Evolutionary conservation across 2,888 invertebrate species (phyloP).

Genomic region (Priapulus caudatus): DNA sequence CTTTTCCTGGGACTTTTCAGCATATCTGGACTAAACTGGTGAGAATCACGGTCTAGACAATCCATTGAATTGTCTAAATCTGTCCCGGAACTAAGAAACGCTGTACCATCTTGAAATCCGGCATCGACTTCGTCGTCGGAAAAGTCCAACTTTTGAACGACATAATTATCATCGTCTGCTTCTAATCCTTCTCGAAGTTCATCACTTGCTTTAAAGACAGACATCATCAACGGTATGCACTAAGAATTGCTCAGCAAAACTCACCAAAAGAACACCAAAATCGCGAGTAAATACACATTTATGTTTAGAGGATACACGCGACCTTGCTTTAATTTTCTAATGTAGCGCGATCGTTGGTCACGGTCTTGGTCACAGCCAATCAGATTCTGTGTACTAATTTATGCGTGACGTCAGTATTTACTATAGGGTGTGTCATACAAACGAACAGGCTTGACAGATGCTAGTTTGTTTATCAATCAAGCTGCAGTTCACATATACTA

Average conservation of each 20-base stretch:
- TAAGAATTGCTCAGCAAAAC: no score
- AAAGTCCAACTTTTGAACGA: conserved; percentile 3
- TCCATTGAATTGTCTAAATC: background rate
- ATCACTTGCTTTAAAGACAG: background rate
- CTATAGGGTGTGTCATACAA: background rate
- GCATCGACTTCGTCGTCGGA: background rate
- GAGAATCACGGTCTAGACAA: background rate
- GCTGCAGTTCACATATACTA: no score
- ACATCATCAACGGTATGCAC: background rate
- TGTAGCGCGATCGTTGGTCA: conserved; percentile 3
- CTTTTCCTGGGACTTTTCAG: background rate
- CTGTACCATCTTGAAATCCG: conserved; percentile 1
- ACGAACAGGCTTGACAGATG: no score
- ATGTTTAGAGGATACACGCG: no score
- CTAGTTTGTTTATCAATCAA: no score
- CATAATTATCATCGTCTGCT: background rate
- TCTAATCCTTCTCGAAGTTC: background rate
- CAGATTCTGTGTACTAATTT: background rate
- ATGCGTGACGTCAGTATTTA: conserved; percentile 1
- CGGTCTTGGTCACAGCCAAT: background rate
- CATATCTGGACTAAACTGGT: background rate
- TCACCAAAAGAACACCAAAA: no score
- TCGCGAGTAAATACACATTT: no score
- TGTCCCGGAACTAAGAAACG: conserved; percentile 3
- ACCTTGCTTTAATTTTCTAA: no score